Conservation (phyloP, 2,797 vertebrate genomes). For the Sebastiscus tertius region DNA sequence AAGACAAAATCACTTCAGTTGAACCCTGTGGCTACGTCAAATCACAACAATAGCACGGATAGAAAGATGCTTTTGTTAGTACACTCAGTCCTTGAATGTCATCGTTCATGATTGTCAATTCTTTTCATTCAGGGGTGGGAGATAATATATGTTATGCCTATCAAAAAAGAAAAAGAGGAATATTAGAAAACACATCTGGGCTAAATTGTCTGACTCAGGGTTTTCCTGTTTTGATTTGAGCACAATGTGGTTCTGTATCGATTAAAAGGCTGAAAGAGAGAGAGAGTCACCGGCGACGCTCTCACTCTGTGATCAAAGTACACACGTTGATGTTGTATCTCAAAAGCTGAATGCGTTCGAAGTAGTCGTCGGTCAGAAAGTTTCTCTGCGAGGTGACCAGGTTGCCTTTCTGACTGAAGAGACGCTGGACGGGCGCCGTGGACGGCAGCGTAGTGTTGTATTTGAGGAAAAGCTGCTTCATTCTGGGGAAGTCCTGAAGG, state of each 20-base stretch:
- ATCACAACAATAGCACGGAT: constrained; percentile 56
- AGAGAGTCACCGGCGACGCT: neutral
- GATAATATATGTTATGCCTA: constrained; percentile 1
- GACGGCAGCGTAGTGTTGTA: constrained; percentile 83
- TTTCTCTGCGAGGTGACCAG: constrained; percentile 76
- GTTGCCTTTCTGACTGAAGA: constrained; percentile 80
- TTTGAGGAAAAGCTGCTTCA: constrained; percentile 81
- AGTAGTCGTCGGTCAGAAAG: constrained; percentile 80
- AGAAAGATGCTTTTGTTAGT: constrained; percentile 32
- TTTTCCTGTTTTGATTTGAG: constrained; percentile 30
- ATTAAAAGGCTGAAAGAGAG: constrained; percentile 26
- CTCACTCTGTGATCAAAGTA: constrained; percentile 49
- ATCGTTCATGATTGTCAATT: constrained; percentile 64
- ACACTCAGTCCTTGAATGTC: constrained; percentile 18
- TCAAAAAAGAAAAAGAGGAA: constrained; percentile 22
- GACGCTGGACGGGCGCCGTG: constrained; percentile 78
- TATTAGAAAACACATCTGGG: constrained; percentile 37
- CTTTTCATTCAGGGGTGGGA: constrained; percentile 20
- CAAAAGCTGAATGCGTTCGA: constrained; percentile 80
- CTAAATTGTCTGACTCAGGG: constrained; percentile 36
- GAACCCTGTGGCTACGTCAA: constrained; percentile 48
- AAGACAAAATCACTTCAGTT: constrained; percentile 51
- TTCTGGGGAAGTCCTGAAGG: constrained; percentile 81
- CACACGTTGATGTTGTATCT: constrained; percentile 80
- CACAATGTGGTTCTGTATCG: constrained; percentile 42